Percentiles rank a stretch among this genome's conserved stretches.
Evolutionary conservation across 2,888 invertebrate species (phyloP).

Genomic region (Platynereis dumerilii): DNA sequence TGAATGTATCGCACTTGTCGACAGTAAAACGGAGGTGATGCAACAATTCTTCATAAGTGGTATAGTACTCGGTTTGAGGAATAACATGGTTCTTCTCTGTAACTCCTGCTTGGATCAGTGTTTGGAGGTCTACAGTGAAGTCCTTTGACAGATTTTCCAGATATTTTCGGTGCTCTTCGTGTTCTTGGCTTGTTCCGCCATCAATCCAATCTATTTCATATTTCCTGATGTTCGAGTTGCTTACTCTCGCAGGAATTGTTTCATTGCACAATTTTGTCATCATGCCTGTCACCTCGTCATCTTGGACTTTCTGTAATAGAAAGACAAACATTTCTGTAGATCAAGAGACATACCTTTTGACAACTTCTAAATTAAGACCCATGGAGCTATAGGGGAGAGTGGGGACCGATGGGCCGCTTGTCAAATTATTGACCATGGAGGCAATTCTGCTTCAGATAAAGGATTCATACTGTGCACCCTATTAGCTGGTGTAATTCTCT

Average conservation of each 20-base stretch:
- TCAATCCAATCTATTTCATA: conserved; percentile 25
- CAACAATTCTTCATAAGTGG: conserved; percentile 47
- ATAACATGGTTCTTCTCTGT: conserved; percentile 37
- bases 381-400: no score
- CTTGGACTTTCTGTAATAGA: no score
- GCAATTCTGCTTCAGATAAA: no score
- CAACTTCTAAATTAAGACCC: no score
- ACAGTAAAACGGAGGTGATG: conserved; percentile 55
- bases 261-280: background rate
- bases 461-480: no score
- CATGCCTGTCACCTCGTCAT: no score
- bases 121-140: conserved; percentile 41
- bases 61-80: conserved; percentile 45
- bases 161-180: conserved; percentile 44
- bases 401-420: no score
- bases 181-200: conserved; percentile 43
- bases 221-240: background rate
- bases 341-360: no score
- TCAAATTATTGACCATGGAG: no score
- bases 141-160: conserved; percentile 44
- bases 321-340: no score
- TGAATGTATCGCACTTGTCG: conserved; percentile 46
- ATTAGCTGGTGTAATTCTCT: no score
- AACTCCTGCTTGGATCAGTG: conserved; percentile 41
- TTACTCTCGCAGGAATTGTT: background rate